phyloP scores from a whole-genome alignment of 2,888 invertebrate species.

The Aleiodes leptofemur region DNA sequence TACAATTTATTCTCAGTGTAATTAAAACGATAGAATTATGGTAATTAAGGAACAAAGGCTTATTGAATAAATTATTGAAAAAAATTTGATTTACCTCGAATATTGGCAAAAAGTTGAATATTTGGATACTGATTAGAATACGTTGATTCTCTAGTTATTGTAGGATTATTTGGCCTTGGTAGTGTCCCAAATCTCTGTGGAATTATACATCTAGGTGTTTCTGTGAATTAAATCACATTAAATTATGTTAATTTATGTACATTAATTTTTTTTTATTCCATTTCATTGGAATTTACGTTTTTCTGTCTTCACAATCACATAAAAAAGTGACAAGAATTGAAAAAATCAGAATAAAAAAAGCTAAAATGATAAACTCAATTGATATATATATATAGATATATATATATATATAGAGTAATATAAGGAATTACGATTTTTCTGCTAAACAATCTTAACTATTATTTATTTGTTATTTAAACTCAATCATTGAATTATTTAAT shows the following conservation, averaged over 20 bases:
- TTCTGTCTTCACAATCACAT: too few relatives aligned
- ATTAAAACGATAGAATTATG: conserved; percentile 11
- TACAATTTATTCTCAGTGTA: not conserved
- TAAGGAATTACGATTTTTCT: too few relatives aligned
- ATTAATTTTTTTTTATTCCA: not conserved
- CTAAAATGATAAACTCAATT: too few relatives aligned
- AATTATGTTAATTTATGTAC: not conserved
- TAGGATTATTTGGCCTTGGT: conserved; percentile 39
- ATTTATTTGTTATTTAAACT: too few relatives aligned
- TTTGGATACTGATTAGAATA: conserved; percentile 67
- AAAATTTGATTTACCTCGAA: conserved; percentile 62
- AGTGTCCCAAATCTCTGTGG: conserved; percentile 49
- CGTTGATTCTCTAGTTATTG: conserved; percentile 51
- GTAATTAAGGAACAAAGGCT: not conserved
- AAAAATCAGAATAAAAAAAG: too few relatives aligned
- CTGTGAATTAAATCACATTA: conserved; percentile 51
- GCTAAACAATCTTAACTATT: too few relatives aligned
- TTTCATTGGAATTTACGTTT: too few relatives aligned
- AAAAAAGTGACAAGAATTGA: too few relatives aligned
- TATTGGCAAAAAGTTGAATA: conserved; percentile 66
- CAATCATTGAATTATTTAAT: too few relatives aligned
- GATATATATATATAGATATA: too few relatives aligned
- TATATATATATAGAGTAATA: too few relatives aligned
- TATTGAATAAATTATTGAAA: too few relatives aligned
- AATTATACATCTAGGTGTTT: conserved; percentile 58